Evolutionary conservation across 2,888 invertebrate genomes (phyloP).

Genomic region (Parapristionchus giblindavisi): DNA sequence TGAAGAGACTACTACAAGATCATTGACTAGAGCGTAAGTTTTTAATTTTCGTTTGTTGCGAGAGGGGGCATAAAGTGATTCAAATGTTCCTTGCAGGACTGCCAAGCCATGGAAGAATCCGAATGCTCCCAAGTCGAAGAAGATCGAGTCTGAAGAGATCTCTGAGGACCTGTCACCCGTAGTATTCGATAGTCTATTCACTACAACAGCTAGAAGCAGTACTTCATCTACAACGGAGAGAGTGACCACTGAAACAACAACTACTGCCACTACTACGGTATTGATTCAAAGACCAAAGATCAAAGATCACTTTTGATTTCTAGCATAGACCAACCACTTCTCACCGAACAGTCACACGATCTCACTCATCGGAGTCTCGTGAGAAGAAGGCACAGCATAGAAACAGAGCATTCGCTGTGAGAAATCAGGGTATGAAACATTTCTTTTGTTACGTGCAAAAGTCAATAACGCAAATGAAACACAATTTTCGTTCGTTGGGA

Average conservation of each 20-base stretch:
- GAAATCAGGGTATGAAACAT: not conserved
- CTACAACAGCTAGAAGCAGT: conserved; percentile 19
- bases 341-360: not conserved
- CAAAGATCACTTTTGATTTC: not conserved
- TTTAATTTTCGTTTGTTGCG: not conserved
- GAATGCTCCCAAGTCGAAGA: conserved; percentile 16
- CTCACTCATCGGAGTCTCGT: not conserved
- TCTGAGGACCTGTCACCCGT: conserved; percentile 3
- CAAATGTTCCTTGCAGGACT: too few relatives aligned
- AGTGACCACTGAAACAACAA: conserved; percentile 24
- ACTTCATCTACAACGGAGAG: not conserved
- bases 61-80: not conserved
- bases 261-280: conserved; percentile 31
- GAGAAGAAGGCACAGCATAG: conserved; percentile 6
- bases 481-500: not conserved
- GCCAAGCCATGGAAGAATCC: conserved; percentile 37
- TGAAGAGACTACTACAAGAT: too few relatives aligned
- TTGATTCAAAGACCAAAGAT: not conserved
- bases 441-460: not conserved
- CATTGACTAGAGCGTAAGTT: conserved; percentile 18
- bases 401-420: conserved; percentile 22
- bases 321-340: conserved; percentile 4
- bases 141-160: not conserved
- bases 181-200: conserved; percentile 32
- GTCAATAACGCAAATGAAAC: not conserved